These are phyloP conservation scores for Cryptosula pallasiana DNA, from an alignment of 2,888 invertebrate species.

Conservation along the genomic window DNA sequence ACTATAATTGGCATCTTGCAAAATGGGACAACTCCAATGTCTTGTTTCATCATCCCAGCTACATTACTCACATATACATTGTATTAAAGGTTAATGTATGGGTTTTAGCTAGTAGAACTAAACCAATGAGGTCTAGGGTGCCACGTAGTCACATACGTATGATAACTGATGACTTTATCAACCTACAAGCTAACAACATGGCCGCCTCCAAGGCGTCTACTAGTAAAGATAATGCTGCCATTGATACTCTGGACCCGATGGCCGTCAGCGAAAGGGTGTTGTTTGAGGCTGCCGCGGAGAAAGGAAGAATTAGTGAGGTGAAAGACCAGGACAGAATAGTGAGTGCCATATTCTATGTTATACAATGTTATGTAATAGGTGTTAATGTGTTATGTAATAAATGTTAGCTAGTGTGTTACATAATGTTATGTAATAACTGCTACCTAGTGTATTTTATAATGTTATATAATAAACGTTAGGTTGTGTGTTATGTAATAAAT, in stretches of 20 bases:
- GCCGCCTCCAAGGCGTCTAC: not conserved
- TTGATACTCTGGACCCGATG: slow-evolving; percentile 28
- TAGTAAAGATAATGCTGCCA: not conserved
- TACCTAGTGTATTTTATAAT: no score
- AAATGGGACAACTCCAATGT: not conserved
- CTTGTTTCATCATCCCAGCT: no score
- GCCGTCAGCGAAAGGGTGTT: slow-evolving; percentile 49
- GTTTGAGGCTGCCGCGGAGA: slow-evolving; percentile 49
- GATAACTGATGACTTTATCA: not conserved
- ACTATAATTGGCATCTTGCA: no score
- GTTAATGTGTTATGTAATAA: no score
- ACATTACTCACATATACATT: no score
- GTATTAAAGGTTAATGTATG: no score
- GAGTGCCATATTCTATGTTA: no score
- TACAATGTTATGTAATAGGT: no score
- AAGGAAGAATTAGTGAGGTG: slow-evolving; percentile 44
- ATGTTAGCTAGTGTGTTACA: no score
- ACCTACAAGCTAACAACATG: not conserved
- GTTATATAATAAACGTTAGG: no score
- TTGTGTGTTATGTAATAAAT: no score
- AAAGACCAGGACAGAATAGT: slow-evolving; percentile 30
- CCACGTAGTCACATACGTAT: not conserved
- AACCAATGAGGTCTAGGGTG: not conserved
- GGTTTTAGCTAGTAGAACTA: not conserved
- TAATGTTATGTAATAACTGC: no score